Evolutionary conservation across 2,888 invertebrate genomes (phyloP).

Genomic region (Noctua janthina): DNA sequence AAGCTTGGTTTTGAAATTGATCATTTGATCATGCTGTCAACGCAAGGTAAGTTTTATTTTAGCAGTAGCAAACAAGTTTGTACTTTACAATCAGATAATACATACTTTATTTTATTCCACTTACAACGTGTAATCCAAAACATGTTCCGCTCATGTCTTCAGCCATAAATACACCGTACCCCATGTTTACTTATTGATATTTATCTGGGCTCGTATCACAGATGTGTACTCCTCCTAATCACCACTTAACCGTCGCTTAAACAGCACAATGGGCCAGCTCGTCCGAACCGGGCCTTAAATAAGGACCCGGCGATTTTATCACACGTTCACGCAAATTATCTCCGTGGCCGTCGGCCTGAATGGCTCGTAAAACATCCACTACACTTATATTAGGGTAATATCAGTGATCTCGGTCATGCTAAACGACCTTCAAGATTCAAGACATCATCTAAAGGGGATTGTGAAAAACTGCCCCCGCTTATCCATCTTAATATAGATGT

Average conservation of each 20-base stretch:
- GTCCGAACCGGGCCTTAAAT: constrained; percentile 72
- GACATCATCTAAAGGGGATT: constrained; percentile 72
- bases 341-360: constrained; percentile 74
- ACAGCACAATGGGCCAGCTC: constrained; percentile 75
- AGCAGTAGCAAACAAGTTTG: background rate
- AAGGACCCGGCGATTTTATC: constrained; percentile 81
- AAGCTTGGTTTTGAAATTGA: constrained; percentile 42
- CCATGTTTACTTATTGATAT: constrained; percentile 62
- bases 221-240: constrained; percentile 67
- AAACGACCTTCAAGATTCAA: constrained; percentile 77
- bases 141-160: constrained; percentile 21
- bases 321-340: constrained; percentile 84
- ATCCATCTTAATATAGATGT: constrained; percentile 73
- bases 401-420: constrained; percentile 82
- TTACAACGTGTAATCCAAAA: constrained; percentile 18
- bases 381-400: constrained; percentile 84
- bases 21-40: background rate
- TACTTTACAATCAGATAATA: constrained; percentile 1
- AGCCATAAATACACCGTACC: constrained; percentile 40
- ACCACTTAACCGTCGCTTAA: constrained; percentile 77
- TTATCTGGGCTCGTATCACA: constrained; percentile 59
- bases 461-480: constrained; percentile 69
- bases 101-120: background rate
- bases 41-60: constrained; percentile 74
- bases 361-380: constrained; percentile 82